Evolutionary conservation across 2,113 vertebrate genomes (phyloP).

Genomic region (Glaucidium brasilianum): DNA sequence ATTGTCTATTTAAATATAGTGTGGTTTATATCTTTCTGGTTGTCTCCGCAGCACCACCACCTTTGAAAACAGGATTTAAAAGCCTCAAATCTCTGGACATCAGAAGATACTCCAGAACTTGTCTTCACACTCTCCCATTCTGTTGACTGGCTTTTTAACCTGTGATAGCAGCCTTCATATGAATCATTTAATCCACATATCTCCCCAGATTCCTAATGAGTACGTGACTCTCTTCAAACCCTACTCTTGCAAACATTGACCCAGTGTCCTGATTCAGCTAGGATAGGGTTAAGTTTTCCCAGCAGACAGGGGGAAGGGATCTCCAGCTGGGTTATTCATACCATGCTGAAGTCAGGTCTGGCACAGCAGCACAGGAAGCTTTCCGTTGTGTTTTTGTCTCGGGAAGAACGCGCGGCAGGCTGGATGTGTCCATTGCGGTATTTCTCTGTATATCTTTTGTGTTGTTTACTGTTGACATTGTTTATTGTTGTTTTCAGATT

Average conservation of each 20-base stretch:
- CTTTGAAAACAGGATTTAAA: background rate
- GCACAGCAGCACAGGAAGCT: too few species aligned
- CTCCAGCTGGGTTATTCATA: too few species aligned
- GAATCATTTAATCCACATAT: background rate
- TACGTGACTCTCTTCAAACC: background rate
- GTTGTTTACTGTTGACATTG: too few species aligned
- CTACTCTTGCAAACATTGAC: background rate
- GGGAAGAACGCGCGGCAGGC: too few species aligned
- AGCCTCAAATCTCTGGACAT: background rate
- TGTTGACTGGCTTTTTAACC: background rate
- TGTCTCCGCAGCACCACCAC: accelerated
- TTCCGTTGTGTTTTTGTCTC: too few species aligned
- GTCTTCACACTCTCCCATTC: background rate
- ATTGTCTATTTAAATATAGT: background rate
- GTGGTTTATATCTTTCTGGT: background rate
- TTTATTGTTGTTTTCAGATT: too few species aligned
- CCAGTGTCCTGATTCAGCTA: too few species aligned
- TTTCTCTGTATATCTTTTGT: too few species aligned
- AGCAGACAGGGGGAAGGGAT: too few species aligned
- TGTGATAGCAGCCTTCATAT: background rate
- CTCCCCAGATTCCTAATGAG: background rate
- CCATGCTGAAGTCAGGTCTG: too few species aligned
- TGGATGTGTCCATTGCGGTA: too few species aligned
- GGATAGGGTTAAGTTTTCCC: too few species aligned
- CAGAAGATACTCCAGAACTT: background rate